phyloP scores from a whole-genome alignment of 35 echinoderm and acorn worm genomes.

The Lytechinus variegatus region DNA sequence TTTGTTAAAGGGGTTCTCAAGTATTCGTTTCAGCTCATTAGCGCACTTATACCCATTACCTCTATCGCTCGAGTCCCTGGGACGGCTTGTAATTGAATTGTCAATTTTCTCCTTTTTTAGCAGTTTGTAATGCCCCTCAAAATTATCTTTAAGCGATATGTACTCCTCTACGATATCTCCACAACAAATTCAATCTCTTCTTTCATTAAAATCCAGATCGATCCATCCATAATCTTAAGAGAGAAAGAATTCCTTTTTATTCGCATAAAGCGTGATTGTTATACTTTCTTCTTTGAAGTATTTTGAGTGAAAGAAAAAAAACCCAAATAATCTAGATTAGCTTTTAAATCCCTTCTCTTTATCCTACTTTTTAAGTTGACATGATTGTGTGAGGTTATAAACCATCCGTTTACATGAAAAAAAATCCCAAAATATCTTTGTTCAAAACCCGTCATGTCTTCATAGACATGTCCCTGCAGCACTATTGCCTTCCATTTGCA shows the following conservation, averaged over 20 bases:
- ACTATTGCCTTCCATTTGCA: too few species aligned
- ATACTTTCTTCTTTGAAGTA: neutral
- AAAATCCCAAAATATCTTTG: too few species aligned
- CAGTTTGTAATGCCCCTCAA: neutral
- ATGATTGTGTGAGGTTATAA: too few species aligned
- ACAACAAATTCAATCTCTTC: neutral
- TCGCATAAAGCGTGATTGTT: neutral
- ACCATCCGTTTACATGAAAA: too few species aligned
- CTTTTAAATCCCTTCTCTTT: neutral
- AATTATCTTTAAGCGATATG: neutral
- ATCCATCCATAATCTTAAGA: neutral
- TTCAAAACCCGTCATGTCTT: too few species aligned
- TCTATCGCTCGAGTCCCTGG: neutral
- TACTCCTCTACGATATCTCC: neutral
- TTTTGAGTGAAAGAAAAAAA: neutral
- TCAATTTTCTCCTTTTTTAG: neutral
- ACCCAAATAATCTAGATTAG: neutral
- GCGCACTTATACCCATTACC: neutral
- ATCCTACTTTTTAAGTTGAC: too few species aligned
- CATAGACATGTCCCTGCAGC: too few species aligned
- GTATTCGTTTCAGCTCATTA: neutral
- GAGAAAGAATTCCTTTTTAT: neutral
- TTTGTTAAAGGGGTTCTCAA: neutral
- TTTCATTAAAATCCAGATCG: neutral
- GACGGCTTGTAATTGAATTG: neutral